Evolutionary conservation across 2,888 invertebrate species (phyloP).

Genomic region (Abrostola triplasia): DNA sequence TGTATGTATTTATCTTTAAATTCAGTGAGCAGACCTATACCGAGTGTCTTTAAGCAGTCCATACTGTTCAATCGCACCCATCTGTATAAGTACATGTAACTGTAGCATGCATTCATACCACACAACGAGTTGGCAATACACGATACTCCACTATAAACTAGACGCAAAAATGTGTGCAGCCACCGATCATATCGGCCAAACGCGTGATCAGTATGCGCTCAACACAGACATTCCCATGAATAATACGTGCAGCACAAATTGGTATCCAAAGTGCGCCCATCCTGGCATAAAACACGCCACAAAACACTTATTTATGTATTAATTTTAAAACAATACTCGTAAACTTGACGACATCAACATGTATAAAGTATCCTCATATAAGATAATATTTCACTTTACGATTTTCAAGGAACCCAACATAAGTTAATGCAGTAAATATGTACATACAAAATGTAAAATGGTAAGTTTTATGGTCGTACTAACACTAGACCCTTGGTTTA

Average conservation of each 20-base stretch:
- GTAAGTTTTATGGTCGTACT: slow-evolving; percentile 16
- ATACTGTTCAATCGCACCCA: no score
- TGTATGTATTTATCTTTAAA: no score
- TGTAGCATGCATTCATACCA: not conserved
- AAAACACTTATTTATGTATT: slow-evolving; percentile 5
- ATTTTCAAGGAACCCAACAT: slow-evolving; percentile 10
- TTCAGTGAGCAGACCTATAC: no score
- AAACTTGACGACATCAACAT: slow-evolving; percentile 3
- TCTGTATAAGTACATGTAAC: no score
- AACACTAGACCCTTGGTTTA: slow-evolving; percentile 5
- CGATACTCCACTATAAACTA: slow-evolving; percentile 14
- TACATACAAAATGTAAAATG: slow-evolving; percentile 10
- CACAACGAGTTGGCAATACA: slow-evolving; percentile 3
- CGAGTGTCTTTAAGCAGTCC: no score
- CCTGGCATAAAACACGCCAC: not conserved
- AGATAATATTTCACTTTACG: slow-evolving; percentile 11
- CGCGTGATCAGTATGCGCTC: slow-evolving; percentile 18
- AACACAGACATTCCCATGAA: slow-evolving; percentile 15
- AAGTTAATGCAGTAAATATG: slow-evolving; percentile 15
- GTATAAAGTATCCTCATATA: slow-evolving; percentile 7
- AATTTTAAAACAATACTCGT: slow-evolving; percentile 11
- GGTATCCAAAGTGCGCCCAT: not conserved
- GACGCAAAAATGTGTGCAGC: slow-evolving; percentile 35
- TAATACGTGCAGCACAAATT: slow-evolving; percentile 25
- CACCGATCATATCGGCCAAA: slow-evolving; percentile 38